Percentiles rank a stretch among this genome's conserved stretches.
These are phyloP conservation scores for Spodoptera frugiperda DNA, from an alignment of 1,140 invertebrate species.

Conservation along the genomic window DNA sequence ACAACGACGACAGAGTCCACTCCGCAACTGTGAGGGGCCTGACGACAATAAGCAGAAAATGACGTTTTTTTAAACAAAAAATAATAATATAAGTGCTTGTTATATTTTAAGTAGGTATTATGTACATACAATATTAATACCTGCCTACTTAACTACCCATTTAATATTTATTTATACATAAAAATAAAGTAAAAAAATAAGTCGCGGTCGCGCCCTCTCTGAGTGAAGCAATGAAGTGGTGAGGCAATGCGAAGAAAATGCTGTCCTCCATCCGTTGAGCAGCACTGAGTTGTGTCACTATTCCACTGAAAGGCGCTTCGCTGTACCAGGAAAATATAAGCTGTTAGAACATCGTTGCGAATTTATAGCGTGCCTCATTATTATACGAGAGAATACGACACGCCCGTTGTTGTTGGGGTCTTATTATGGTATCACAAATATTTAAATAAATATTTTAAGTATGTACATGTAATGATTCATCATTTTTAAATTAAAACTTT, in stretches of 20 bases:
- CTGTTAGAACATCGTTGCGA: background rate
- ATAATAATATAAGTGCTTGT: no score
- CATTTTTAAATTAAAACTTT: background rate
- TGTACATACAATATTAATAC: no score
- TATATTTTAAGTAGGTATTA: no score
- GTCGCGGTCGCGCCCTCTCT: no score
- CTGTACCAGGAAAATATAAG: conserved; percentile 43
- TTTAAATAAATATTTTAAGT: no score
- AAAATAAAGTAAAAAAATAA: no score
- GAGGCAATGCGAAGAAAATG: background rate
- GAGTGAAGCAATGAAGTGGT: no score
- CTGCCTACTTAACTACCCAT: no score
- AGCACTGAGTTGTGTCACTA: conserved; percentile 46
- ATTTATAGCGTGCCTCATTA: background rate
- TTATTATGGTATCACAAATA: background rate
- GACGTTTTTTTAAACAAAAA: no score
- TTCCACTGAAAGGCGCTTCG: conserved; percentile 47
- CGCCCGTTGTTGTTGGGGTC: background rate
- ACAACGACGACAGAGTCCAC: background rate
- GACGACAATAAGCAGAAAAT: background rate
- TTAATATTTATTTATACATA: no score
- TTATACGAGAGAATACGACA: background rate
- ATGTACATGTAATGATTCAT: no score
- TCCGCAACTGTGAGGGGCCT: background rate
- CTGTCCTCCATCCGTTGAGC: background rate